phyloP scores from a whole-genome alignment of 2,797 vertebrate genomes.

The Dryobates pubescens region DNA sequence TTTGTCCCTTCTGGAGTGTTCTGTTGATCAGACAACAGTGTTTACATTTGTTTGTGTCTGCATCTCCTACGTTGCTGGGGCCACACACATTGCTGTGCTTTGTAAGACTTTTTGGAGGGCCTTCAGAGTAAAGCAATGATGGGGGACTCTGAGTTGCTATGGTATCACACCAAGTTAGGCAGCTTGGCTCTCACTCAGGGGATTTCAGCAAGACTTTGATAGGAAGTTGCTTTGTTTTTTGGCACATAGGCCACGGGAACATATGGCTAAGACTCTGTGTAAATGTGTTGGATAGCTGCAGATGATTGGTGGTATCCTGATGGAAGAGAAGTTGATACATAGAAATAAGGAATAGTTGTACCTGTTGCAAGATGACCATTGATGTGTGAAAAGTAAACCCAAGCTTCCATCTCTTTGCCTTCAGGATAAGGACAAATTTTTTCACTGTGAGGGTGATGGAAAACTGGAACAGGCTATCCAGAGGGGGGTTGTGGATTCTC shows the following conservation, averaged over 20 bases:
- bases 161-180: conserved; percentile 3
- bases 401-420: not conserved
- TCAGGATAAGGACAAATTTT: not conserved
- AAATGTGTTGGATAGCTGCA: conserved; percentile 20
- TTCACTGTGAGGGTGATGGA: no score
- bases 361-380: conserved; percentile 3
- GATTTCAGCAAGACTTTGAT: conserved; percentile 47
- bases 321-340: not conserved
- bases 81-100: not conserved
- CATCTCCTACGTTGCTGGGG: not conserved
- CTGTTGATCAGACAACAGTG: not conserved
- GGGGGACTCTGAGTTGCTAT: conserved; percentile 30
- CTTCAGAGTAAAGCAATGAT: not conserved
- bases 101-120: not conserved
- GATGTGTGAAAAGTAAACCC: not conserved
- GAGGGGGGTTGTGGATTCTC: no score
- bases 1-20: not conserved
- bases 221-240: conserved; percentile 44
- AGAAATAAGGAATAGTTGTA: not conserved
- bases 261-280: conserved; percentile 32
- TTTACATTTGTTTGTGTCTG: conserved; percentile 28
- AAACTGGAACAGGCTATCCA: no score
- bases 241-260: conserved; percentile 20
- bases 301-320: conserved; percentile 6
- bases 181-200: conserved; percentile 5